phyloP scores from a whole-genome alignment of 2,113 vertebrate genomes.

The Strix aluco region DNA sequence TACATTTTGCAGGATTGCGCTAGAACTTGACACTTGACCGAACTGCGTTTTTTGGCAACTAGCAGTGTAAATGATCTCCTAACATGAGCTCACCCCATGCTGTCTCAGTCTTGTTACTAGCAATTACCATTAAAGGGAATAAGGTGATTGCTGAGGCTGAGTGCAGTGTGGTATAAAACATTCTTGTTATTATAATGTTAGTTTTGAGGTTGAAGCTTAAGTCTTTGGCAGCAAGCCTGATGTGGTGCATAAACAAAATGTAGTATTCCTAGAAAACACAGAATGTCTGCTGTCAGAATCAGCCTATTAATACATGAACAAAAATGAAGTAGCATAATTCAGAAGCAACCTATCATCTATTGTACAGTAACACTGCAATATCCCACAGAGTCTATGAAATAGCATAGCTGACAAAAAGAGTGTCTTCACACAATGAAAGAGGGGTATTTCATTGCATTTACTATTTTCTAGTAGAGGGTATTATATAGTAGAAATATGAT shows the following conservation, averaged over 20 bases:
- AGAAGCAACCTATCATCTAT: neutral
- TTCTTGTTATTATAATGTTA: neutral
- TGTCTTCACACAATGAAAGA: neutral
- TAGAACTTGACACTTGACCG: neutral
- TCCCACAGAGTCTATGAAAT: neutral
- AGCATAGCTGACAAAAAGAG: neutral
- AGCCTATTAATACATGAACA: neutral
- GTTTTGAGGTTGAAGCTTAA: conserved; percentile 2
- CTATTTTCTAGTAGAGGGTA: neutral
- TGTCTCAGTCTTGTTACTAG: neutral
- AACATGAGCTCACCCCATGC: neutral
- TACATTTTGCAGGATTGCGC: neutral
- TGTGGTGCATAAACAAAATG: neutral
- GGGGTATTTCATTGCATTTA: neutral
- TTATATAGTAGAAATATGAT: neutral
- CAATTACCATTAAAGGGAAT: neutral
- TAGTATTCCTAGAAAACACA: neutral
- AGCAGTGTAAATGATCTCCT: neutral
- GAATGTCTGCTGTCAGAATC: neutral
- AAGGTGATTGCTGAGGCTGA: neutral
- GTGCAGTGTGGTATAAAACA: conserved; percentile 1
- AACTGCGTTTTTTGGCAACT: neutral
- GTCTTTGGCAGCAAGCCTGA: neutral
- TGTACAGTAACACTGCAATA: neutral
- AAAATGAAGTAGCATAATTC: neutral